Evolutionary conservation across 2,888 invertebrate species (phyloP).

Genomic region (Drosophila lacicola): DNA sequence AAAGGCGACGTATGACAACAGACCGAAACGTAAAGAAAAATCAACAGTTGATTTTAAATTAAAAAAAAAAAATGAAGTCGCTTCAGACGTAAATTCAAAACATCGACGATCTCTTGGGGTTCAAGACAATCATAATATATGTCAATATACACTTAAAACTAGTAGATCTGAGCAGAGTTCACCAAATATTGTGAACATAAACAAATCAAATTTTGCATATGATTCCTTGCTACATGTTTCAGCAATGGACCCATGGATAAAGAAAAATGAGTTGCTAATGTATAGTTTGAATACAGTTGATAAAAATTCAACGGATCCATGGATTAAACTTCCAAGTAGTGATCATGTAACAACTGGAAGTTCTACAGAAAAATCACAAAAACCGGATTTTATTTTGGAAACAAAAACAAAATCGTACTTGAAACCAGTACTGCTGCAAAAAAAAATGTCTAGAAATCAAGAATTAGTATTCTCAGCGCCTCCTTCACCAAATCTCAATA

Average conservation of each 20-base stretch:
- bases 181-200: slow-evolving; percentile 79
- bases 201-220: slow-evolving; percentile 64
- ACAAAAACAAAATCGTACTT: slow-evolving; percentile 36
- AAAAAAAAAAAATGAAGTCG: slow-evolving; percentile 10
- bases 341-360: slow-evolving; percentile 9
- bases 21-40: slow-evolving; percentile 12
- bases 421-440: slow-evolving; percentile 72
- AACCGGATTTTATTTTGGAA: slow-evolving; percentile 57
- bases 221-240: slow-evolving; percentile 83
- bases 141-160: slow-evolving; percentile 52
- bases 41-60: slow-evolving; percentile 29
- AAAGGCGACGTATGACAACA: slow-evolving; percentile 4
- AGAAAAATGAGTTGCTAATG: slow-evolving; percentile 70
- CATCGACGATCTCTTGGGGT: slow-evolving; percentile 20
- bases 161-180: slow-evolving; percentile 85
- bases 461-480: slow-evolving; percentile 76
- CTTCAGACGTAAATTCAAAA: slow-evolving; percentile 33
- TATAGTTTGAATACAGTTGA: slow-evolving; percentile 24
- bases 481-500: slow-evolving; percentile 76
- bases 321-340: slow-evolving; percentile 75
- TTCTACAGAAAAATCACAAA: slow-evolving; percentile 39
- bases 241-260: slow-evolving; percentile 84
- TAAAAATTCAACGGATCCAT: slow-evolving; percentile 70
- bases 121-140: slow-evolving; percentile 59
- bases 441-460: slow-evolving; percentile 60